phyloP scores from a whole-genome alignment of 1,140 invertebrate species.

The Cherax quadricarinatus region DNA sequence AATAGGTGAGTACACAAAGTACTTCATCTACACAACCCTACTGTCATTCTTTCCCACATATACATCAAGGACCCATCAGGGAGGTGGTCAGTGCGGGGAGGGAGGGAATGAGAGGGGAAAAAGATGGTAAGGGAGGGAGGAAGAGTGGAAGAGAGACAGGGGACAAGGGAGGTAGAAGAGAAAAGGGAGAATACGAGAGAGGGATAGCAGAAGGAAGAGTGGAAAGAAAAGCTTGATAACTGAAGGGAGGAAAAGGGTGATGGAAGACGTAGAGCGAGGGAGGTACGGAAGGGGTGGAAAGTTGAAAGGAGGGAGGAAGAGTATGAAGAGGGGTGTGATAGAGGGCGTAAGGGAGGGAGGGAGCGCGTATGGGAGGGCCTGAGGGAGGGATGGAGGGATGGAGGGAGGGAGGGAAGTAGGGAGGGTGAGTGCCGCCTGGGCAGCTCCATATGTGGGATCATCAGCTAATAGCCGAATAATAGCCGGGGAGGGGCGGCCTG shows the following conservation, averaged over 20 bases:
- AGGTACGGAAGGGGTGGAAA: neutral
- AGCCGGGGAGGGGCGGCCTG: constrained; percentile 32
- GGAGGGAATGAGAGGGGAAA: too few relatives aligned
- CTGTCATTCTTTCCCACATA: too few relatives aligned
- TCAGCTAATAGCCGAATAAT: constrained; percentile 65
- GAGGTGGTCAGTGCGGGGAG: too few relatives aligned
- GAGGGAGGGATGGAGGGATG: neutral
- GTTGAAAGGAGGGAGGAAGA: neutral
- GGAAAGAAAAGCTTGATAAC: neutral
- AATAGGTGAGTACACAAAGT: too few relatives aligned
- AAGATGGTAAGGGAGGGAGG: neutral
- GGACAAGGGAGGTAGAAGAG: neutral
- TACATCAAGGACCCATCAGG: too few relatives aligned
- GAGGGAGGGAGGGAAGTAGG: constrained; percentile 14
- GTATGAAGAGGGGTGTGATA: neutral
- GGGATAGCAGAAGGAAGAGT: neutral
- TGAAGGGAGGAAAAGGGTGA: too few relatives aligned
- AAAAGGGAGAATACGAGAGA: neutral
- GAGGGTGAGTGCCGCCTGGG: constrained; percentile 13
- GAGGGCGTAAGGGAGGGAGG: neutral
- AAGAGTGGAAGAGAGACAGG: too few relatives aligned
- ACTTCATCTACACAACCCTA: too few relatives aligned
- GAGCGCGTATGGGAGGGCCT: neutral
- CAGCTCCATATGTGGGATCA: constrained; percentile 61
- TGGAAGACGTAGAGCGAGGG: neutral